Evolutionary conservation across 2,113 vertebrate species (phyloP), one percentile per base, ranked within the genome.

Genomic region (Recurvirostra avosetta): DNA sequence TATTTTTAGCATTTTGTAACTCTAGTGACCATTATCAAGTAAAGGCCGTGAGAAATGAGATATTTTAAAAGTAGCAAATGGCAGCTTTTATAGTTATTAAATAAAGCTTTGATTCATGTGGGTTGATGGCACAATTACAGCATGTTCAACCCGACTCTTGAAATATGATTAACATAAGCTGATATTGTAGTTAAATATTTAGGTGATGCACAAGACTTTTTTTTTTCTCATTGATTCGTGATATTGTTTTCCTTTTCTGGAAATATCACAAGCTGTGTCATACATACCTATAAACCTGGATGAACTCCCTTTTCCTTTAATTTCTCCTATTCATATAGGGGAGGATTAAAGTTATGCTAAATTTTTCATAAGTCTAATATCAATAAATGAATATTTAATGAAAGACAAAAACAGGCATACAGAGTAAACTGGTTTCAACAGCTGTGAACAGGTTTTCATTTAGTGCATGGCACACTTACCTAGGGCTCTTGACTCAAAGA

Each of bases 301-400:
- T 87, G 36, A 86, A 40, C 45, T 93, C 52, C n/a, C 18, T 90
- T 90, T 95, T 70, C 34, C 58, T 89, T 91, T 92, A 94, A 92
- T 94, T 88, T 95, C 36, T 79, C 23, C 83, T 92, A 18, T 94
- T 91, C 70, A 62, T 95, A 55, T 41, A 65, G n/a, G 32, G 53
- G 36, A 90, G n/a, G 65, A 94, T 91, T 90, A 95, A 94, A 94
- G 82, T 86, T 58, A 82, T 68, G 40, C 62, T 96, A 81, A 94
- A 94, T 95, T 89, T 97, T 97, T 96, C 49, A 97, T 97, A 78
- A 93, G 94, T 90, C 75, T 94, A 94, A 89, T 95, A 94, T 94
- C 86, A 96, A 95, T 94, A 94, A 92, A 95, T 96, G 73, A 95
- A 95, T 97, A 92, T 92, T 97, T 96, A 95, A 97, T 96, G 89